These are phyloP conservation scores for Spea bombifrons DNA, from an alignment of 2,113 vertebrate species.

Conservation along the genomic window DNA sequence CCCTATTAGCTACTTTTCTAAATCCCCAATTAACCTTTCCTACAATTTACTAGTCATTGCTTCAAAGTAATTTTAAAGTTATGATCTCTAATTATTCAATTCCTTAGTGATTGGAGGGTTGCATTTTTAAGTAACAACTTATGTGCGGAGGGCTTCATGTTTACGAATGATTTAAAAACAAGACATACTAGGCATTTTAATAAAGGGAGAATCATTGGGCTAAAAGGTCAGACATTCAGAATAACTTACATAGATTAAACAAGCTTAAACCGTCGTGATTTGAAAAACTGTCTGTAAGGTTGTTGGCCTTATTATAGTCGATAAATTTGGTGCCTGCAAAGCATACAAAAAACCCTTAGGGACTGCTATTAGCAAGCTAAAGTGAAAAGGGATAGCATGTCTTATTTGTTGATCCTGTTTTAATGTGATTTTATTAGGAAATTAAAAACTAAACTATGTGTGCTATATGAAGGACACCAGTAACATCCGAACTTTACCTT, in stretches of 20 bases:
- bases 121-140: background rate
- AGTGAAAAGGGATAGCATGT: too few species aligned
- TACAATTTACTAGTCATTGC: slow-evolving; percentile 21
- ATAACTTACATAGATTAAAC: slow-evolving; percentile 9
- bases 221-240: background rate
- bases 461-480: too few species aligned
- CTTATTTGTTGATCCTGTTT: too few species aligned
- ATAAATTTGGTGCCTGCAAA: background rate
- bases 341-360: background rate
- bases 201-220: too few species aligned
- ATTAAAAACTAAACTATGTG: too few species aligned
- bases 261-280: background rate
- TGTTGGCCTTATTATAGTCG: background rate
- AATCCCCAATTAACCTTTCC: slow-evolving; percentile 1
- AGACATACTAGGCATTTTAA: background rate
- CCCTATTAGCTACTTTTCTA: slow-evolving; percentile 26
- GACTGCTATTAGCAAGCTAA: too few species aligned
- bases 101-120: background rate
- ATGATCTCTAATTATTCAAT: slow-evolving; percentile 40
- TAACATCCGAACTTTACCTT: too few species aligned
- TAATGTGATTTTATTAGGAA: too few species aligned
- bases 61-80: slow-evolving; percentile 27
- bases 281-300: background rate
- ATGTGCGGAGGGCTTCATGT: background rate
- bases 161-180: background rate